Evolutionary conservation across 2,113 vertebrate species (phyloP).

Genomic region (Anser cygnoides): DNA sequence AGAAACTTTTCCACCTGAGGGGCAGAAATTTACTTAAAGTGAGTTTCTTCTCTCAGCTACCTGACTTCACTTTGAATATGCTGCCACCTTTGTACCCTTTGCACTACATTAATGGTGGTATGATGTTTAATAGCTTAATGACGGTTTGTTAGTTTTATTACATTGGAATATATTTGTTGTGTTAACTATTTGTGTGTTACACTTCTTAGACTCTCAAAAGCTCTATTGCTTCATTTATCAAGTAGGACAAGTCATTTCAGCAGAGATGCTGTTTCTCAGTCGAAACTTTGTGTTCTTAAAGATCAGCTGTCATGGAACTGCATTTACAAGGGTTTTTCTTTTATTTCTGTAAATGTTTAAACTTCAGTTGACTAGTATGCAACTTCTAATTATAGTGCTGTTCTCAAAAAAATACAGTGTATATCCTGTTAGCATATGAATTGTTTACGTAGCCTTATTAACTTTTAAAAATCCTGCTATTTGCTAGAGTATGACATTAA

Average conservation of each 20-base stretch:
- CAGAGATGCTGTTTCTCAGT: neutral
- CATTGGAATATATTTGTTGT: neutral
- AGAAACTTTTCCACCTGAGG: neutral
- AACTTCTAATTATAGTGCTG: neutral
- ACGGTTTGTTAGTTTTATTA: neutral
- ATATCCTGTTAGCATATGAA: neutral
- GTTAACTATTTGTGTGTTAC: neutral
- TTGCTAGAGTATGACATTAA: neutral
- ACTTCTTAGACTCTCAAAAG: neutral
- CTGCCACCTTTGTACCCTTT: neutral
- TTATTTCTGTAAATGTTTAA: neutral
- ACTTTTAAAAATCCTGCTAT: neutral
- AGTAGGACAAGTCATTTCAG: neutral
- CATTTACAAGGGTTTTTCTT: neutral
- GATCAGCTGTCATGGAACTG: neutral
- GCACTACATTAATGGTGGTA: neutral
- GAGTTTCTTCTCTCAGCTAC: neutral
- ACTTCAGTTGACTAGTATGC: neutral
- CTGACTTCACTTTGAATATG: neutral
- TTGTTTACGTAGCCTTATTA: neutral
- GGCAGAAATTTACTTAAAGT: neutral
- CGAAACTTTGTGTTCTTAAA: neutral
- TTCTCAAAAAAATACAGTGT: neutral
- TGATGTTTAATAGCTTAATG: neutral
- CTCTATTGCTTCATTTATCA: neutral